Percentiles rank a stretch among this genome's conserved stretches.
Conservation (phyloP, 2,888 invertebrate species). For the Terebella lapidaria region DNA sequence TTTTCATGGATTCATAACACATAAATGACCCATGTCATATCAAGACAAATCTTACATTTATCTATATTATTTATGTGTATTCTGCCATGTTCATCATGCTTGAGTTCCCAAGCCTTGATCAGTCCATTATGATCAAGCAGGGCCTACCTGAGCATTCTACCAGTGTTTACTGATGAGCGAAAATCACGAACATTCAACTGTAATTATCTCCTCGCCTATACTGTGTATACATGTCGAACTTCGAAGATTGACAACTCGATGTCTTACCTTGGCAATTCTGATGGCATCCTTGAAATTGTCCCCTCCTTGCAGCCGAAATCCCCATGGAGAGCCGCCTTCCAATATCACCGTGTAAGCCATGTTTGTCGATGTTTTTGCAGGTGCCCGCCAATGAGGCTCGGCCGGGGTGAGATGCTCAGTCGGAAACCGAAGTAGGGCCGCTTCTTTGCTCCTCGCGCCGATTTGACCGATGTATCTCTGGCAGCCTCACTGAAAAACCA, state of each 20-base stretch:
- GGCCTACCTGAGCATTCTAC: no score
- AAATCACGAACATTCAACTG: neutral
- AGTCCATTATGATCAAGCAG: no score
- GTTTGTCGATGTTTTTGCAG: neutral
- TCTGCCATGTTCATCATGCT: no score
- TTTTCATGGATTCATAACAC: no score
- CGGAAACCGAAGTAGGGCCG: neutral
- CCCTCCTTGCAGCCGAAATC: constrained; percentile 82
- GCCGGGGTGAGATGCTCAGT: neutral
- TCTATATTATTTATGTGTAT: no score
- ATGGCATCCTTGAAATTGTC: constrained; percentile 73
- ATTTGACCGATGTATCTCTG: no score
- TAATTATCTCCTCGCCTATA: neutral
- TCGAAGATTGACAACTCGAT: neutral
- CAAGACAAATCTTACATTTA: no score
- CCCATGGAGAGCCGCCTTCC: constrained; percentile 81
- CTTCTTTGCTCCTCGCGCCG: no score
- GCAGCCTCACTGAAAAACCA: no score
- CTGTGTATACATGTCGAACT: neutral
- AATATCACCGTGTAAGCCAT: constrained; percentile 61
- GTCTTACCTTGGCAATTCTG: constrained; percentile 58
- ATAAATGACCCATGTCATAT: no score
- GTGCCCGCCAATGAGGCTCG: neutral
- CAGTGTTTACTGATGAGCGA: neutral
- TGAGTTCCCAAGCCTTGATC: no score